These are phyloP conservation scores for Ptychadena robeensis DNA, from an alignment of 2,797 vertebrate species.

Conservation along the genomic window DNA sequence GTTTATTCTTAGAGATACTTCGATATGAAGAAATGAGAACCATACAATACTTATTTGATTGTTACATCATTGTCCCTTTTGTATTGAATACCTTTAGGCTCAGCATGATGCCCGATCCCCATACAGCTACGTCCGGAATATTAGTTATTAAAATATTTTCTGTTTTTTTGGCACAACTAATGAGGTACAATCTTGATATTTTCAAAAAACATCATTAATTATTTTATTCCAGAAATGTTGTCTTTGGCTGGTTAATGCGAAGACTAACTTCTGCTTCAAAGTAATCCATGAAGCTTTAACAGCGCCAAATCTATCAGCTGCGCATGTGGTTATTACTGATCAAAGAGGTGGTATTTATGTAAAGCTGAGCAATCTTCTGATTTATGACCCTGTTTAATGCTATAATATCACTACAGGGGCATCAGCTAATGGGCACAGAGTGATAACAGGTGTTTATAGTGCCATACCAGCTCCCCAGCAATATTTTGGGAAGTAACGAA, in stretches of 20 bases:
- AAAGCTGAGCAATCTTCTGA: background rate
- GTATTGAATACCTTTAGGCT: too few species aligned
- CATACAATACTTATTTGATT: too few species aligned
- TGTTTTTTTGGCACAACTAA: background rate
- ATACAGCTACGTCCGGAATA: background rate
- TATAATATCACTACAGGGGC: background rate
- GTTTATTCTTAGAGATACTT: too few species aligned
- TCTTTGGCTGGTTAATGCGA: background rate
- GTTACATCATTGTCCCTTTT: too few species aligned
- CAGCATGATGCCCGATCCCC: too few species aligned
- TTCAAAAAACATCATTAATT: slow-evolving; percentile 15
- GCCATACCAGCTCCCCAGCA: too few species aligned
- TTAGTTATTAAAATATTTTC: background rate
- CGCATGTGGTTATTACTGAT: background rate
- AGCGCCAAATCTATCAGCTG: background rate
- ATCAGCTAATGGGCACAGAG: slow-evolving; percentile 13
- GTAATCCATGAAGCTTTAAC: background rate
- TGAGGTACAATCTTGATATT: background rate
- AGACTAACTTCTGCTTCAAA: background rate
- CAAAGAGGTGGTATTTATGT: background rate
- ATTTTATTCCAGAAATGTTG: background rate
- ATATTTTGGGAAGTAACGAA: too few species aligned
- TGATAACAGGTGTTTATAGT: slow-evolving; percentile 2
- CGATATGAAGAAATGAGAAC: too few species aligned
- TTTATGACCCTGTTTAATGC: background rate